Evolutionary conservation across 2,113 vertebrate genomes (phyloP), one percentile per base, ranked within the genome.

Genomic region (Brachyhypopomus occidentalis): DNA sequence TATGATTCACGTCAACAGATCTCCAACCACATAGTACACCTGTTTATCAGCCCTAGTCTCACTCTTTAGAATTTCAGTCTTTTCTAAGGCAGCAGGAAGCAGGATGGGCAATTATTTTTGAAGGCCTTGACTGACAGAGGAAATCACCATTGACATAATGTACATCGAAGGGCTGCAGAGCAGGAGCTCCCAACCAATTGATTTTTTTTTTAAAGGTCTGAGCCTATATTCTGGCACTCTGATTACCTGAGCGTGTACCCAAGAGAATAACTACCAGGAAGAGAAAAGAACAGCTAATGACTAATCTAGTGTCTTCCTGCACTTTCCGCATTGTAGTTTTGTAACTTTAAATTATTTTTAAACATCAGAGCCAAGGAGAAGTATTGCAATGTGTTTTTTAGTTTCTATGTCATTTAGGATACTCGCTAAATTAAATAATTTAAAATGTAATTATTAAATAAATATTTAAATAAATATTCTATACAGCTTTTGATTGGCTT

Each of bases 231-330:
- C 59, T 77, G 78, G 64, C 59, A 52, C 62, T 79, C 45, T 48
- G 80, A 82, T 82, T 85, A 79, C 72, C 84, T 66, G 72, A 75
- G 56, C 64, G 22, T 71, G 69, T 74, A 73, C 84, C 72, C 80
- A 72, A 69, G 83, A 59, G 75, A 52, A 64, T 64, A 67, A 76
- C 80, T 64, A 55, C 52, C 77, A 79, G 72, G 62, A 67, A 75
- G 63, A 77, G 75, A 71, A 70, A 48, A 75, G 71, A 62, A 62
- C 12, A 78, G 59, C 59, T 73, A 84, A 82, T 82, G 80, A 84
- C 83, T 82, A 80, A 82, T 83, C 74, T 77, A 84, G 77, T 62
- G 69, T 76, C 25, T 55, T 75, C 5, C 72, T 77, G 25, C 14
- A 56, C 56, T 79, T 83, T 69, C n/a, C 60, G 66, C 69, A 63